Evolutionary conservation across 1,140 invertebrate species (phyloP).

Genomic region (Drosophila parvula): DNA sequence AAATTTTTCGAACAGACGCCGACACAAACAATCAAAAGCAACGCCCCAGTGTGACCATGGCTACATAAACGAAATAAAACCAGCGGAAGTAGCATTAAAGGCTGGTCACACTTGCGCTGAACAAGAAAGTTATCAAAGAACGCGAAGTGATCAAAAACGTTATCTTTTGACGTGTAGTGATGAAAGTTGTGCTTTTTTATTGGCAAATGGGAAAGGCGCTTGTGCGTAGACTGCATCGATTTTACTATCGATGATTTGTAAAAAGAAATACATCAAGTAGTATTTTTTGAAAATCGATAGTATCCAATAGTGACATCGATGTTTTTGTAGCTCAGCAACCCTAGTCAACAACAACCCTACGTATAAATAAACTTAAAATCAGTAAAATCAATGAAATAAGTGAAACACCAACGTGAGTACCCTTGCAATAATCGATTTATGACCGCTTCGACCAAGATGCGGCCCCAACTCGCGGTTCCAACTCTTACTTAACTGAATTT

Average conservation of each 20-base stretch:
- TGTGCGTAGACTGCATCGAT: background rate
- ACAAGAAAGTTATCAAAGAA: background rate
- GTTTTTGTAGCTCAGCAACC: background rate
- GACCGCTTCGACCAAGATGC: background rate
- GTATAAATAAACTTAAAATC: conserved; percentile 47
- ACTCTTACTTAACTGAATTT: conserved; percentile 66
- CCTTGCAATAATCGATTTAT: conserved; percentile 45
- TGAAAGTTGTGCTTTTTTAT: no score
- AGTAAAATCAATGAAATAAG: conserved; percentile 65
- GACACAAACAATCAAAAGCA: conserved; percentile 40
- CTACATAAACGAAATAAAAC: background rate
- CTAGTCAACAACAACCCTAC: conserved; percentile 14
- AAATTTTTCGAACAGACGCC: conserved; percentile 38
- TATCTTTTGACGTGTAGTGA: no score
- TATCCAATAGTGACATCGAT: conserved; percentile 4
- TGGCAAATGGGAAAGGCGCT: no score
- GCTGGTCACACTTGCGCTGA: background rate
- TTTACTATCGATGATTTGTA: background rate
- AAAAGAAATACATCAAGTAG: background rate
- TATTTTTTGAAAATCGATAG: background rate
- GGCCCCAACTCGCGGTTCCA: conserved; percentile 2
- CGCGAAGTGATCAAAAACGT: no score
- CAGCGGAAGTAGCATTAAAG: background rate
- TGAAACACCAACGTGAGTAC: conserved; percentile 56
- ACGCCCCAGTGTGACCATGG: conserved; percentile 19